Evolutionary conservation across 2,888 invertebrate genomes (phyloP).

Genomic region (Sminthurinus aureus): DNA sequence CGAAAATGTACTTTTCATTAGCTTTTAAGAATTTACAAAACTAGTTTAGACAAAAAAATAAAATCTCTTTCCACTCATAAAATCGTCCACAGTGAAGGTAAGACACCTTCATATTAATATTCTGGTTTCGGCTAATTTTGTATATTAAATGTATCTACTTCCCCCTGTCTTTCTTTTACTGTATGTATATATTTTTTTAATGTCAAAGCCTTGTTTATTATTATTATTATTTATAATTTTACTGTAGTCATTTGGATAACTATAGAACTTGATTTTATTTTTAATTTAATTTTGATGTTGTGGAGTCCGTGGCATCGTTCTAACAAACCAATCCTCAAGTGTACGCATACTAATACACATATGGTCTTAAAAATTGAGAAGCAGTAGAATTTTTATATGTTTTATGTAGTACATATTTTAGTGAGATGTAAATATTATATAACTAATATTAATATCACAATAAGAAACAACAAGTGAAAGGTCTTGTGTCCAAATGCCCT

Average conservation of each 20-base stretch:
- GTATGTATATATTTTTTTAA: not conserved
- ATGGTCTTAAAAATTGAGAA: too few species aligned
- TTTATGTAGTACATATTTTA: too few species aligned
- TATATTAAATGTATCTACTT: not conserved
- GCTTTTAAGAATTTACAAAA: too few species aligned
- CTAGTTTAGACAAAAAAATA: too few species aligned
- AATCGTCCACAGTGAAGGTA: slow-evolving; percentile 9
- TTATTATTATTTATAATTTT: not conserved
- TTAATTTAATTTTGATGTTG: slow-evolving; percentile 48
- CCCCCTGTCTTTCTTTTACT: not conserved
- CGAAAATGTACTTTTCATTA: too few species aligned
- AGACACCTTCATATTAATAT: slow-evolving; percentile 16
- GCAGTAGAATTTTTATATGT: too few species aligned
- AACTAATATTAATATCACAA: too few species aligned
- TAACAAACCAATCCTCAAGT: not conserved
- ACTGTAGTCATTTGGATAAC: not conserved
- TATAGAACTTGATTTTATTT: too few species aligned
- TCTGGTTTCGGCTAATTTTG: not conserved
- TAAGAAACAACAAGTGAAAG: too few species aligned
- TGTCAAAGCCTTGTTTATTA: slow-evolving; percentile 1
- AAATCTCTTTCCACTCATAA: too few species aligned
- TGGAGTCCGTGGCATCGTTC: slow-evolving; percentile 59
- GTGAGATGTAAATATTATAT: too few species aligned
- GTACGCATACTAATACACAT: not conserved
- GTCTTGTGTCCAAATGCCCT: too few species aligned